A percentile compares a stretch with the other conserved stretches of the same genome.
Evolutionary conservation across 1,140 invertebrate species (phyloP).

Genomic region (Drosophila willistoni): DNA sequence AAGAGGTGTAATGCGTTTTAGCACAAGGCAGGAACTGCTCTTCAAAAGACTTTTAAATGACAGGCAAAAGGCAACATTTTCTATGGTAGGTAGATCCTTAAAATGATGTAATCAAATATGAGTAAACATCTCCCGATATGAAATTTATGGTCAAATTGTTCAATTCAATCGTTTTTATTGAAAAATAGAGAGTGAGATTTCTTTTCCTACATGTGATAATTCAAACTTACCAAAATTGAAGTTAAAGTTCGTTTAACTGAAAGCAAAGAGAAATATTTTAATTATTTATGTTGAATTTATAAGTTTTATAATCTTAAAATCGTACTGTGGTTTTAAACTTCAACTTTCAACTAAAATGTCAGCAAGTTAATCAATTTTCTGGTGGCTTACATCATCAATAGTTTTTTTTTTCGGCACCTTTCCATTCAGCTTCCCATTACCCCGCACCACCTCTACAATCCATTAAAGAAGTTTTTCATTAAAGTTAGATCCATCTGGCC

Average conservation of each 20-base stretch:
- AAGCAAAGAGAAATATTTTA: background rate
- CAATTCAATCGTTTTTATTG: no score
- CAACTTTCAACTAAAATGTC: background rate
- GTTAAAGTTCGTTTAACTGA: background rate
- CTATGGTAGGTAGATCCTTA: constrained; percentile 41
- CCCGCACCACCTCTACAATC: background rate
- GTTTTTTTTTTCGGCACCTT: constrained; percentile 11
- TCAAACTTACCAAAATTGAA: background rate
- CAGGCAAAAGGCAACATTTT: constrained; percentile 23
- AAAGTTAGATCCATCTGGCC: constrained; percentile 40
- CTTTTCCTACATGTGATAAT: background rate
- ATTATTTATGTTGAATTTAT: background rate
- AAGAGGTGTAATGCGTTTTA: background rate
- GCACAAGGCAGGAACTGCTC: constrained; percentile 1
- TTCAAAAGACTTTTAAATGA: background rate
- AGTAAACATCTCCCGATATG: background rate
- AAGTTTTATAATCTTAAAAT: background rate
- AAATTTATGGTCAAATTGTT: background rate
- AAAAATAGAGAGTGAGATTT: no score
- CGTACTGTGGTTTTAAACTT: background rate
- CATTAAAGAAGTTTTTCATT: constrained; percentile 54
- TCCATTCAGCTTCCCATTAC: background rate
- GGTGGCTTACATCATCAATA: constrained; percentile 1
- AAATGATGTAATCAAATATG: constrained; percentile 10
- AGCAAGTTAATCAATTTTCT: constrained; percentile 53